Evolutionary conservation across 2,797 vertebrate species (phyloP).

Genomic region (Bradypodion pumilum): DNA sequence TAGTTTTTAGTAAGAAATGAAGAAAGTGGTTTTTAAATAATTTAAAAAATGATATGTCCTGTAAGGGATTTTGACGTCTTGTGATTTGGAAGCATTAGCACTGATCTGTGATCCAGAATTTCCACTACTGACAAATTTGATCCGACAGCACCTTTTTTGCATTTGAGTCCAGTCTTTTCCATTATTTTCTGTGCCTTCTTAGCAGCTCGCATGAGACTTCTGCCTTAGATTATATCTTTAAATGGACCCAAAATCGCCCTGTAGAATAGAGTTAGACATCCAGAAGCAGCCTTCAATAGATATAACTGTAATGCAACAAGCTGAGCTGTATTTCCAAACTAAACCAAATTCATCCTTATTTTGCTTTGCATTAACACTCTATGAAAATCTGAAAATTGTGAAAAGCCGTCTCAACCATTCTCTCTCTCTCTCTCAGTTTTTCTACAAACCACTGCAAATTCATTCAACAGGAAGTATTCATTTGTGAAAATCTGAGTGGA

Average conservation of each 20-base stretch:
- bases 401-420: too few species aligned
- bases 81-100: not conserved
- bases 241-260: not conserved
- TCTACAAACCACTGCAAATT: not conserved
- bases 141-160: not conserved
- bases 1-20: not conserved
- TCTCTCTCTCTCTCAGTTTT: not conserved
- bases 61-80: not conserved
- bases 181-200: not conserved
- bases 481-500: not conserved
- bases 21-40: not conserved
- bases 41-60: not conserved
- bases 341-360: not conserved
- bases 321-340: not conserved
- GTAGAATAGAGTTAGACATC: not conserved
- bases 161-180: not conserved
- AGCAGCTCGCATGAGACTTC: not conserved
- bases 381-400: not conserved
- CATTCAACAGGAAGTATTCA: not conserved
- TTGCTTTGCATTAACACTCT: not conserved
- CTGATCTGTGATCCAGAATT: not conserved
- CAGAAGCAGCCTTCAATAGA: not conserved
- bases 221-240: not conserved
- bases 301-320: not conserved
- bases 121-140: not conserved